These are phyloP conservation scores for Micromesistius poutassou DNA, from an alignment of 2,797 vertebrate genomes.

Conservation along the genomic window DNA sequence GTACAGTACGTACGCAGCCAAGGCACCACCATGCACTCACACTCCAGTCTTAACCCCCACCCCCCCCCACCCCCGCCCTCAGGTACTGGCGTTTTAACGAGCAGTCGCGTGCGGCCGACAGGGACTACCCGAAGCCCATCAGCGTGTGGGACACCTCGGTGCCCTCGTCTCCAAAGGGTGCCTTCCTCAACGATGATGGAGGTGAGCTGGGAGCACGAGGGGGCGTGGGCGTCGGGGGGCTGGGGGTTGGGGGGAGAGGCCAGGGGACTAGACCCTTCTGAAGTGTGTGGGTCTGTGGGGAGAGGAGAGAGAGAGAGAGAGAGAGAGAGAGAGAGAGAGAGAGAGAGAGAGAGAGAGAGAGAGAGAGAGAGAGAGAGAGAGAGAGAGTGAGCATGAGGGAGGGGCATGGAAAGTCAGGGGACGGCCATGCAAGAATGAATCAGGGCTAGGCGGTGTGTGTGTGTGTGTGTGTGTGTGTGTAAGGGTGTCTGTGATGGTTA, in stretches of 20 bases:
- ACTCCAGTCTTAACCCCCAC: neutral
- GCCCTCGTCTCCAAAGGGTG: conserved; percentile 86
- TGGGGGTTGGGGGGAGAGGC: no score
- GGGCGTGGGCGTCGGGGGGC: no score
- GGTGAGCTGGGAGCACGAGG: conserved; percentile 74
- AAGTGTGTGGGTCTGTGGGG: neutral
- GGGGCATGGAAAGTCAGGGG: neutral
- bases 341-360: neutral
- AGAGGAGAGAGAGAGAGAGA: no score
- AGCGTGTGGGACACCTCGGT: conserved; percentile 88
- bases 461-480: conserved; percentile 8
- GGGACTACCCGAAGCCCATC: conserved; percentile 90
- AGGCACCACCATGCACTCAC: no score
- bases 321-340: neutral
- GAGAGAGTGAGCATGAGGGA: neutral
- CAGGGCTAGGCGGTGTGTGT: conserved; percentile 32
- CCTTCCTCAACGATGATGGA: conserved; percentile 89
- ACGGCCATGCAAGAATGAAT: conserved; percentile 45
- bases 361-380: neutral
- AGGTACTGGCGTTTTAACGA: conserved; percentile 99
- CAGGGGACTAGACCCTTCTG: no score
- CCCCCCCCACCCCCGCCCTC: conserved; percentile 2
- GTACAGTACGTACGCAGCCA: no score
- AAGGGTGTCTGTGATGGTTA: neutral
- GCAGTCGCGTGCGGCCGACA: conserved; percentile 80